These are phyloP conservation scores for Malurus melanocephalus DNA, from an alignment of 2,113 vertebrate genomes.

Conservation along the genomic window DNA sequence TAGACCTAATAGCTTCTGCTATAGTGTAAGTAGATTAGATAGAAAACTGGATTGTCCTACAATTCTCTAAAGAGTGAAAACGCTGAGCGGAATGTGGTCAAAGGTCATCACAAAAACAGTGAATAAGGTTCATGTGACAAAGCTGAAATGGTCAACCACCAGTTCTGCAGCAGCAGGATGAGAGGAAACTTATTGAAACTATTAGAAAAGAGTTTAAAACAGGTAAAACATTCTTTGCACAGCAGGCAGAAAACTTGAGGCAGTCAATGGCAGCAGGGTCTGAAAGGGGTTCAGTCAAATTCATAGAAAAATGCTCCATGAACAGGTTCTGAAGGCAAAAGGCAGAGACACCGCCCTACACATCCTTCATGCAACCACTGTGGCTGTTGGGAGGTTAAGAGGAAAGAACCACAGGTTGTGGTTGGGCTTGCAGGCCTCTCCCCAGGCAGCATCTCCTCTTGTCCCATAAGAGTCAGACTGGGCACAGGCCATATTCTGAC, in stretches of 20 bases:
- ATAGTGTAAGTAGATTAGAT: neutral
- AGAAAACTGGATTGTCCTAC: neutral
- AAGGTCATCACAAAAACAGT: neutral
- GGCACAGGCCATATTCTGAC: neutral
- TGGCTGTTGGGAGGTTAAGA: neutral
- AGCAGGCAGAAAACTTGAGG: neutral
- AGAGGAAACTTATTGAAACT: neutral
- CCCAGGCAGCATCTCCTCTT: neutral
- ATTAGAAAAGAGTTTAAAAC: neutral
- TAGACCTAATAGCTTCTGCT: neutral
- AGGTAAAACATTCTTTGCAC: neutral
- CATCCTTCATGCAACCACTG: rapidly evolving
- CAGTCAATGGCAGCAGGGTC: neutral
- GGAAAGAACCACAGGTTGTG: neutral
- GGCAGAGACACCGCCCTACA: neutral
- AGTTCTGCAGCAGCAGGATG: neutral
- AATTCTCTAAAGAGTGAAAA: neutral
- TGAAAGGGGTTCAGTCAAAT: neutral
- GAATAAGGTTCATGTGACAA: neutral
- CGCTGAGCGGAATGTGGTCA: rapidly evolving
- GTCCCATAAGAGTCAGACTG: rapidly evolving
- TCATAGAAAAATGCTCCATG: neutral
- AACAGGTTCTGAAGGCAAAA: neutral
- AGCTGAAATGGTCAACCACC: neutral
- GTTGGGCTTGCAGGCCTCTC: neutral